These are phyloP conservation scores for Homarus americanus DNA, from an alignment of 1,140 invertebrate species.

Conservation along the genomic window DNA sequence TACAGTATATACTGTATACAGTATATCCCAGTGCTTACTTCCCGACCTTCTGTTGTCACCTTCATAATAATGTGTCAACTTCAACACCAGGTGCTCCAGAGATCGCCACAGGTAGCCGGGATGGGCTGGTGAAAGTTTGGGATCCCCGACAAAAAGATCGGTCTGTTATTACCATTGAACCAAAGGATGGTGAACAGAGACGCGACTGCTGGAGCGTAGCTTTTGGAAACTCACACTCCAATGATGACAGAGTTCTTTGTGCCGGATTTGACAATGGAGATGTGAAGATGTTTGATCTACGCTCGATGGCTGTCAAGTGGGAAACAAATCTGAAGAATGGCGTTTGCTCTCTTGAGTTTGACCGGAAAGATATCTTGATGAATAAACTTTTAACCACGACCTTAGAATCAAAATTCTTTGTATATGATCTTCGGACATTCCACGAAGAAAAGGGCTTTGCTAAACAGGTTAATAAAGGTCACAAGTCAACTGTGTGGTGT, in stretches of 20 bases:
- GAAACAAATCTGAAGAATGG: constrained; percentile 96
- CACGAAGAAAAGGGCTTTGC: constrained; percentile 93
- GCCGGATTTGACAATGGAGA: constrained; percentile 98
- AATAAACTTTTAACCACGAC: constrained; percentile 96
- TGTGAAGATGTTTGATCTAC: constrained; percentile 96
- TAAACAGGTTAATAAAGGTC: constrained; percentile 86
- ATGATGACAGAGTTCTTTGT: constrained; percentile 89
- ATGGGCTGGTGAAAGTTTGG: constrained; percentile 97
- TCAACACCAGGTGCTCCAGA: constrained; percentile 91
- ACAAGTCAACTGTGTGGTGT: constrained; percentile 92
- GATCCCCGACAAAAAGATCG: constrained; percentile 90
- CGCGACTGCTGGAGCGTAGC: constrained; percentile 93
- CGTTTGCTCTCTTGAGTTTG: constrained; percentile 94
- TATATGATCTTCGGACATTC: constrained; percentile 93
- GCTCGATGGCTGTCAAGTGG: constrained; percentile 90
- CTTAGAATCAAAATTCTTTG: constrained; percentile 93
- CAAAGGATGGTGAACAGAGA: constrained; percentile 80
- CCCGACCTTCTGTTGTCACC: no score
- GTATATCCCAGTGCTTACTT: no score
- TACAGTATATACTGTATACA: no score
- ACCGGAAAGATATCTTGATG: constrained; percentile 95
- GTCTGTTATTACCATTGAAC: constrained; percentile 93
- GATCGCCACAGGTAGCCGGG: constrained; percentile 94
- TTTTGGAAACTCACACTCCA: constrained; percentile 92
- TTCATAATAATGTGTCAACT: no score